Base-by-base conservation (phyloP, 2,888 invertebrate genomes). In the Diaperis boleti region DNA sequence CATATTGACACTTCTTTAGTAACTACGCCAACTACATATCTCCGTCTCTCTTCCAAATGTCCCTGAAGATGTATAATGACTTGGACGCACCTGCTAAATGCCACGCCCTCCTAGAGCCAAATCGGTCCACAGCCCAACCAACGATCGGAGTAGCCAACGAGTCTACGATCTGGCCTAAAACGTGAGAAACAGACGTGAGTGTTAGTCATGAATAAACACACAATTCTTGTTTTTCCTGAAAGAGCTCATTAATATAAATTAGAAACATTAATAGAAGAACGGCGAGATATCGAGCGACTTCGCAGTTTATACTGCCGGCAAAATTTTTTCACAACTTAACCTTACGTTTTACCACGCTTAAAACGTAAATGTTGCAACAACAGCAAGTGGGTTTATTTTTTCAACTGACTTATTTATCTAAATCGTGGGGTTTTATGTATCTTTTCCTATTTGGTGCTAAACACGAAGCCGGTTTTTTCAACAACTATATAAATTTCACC, bases 91-190 rank as follows among this genome's bases (percentile, higher is more conserved):
- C 95, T 74, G 89, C 81, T 66, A 94, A 84, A 84, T 96, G 95
- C 95, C 95, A 96, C 20, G 88, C 82, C 80, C 92, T 91, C 75
- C 92, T 87, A 66, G 89, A 89, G 37, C 92, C 89, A 84, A 89
- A 85, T 80, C 85, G 86, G 80, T 95, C 96, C 54, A 94, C 90
- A 69, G 94, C 86, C 63, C 91, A 83, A 0, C 96, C 96, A 49
- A 95, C 91, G 35, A 93, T 83, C 10, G 95, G 94, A 14, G 96
- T 96, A 11, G 91, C 88, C 57, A 96, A 44, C 13, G 91, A 95
- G 83, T 96, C 96, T 18, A 92, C 91, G 15, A 95, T 79, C 84
- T 92, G 90, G n/a, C 90, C 95, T 84, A 89, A 67, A 83, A 81
- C 56, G 13, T 14, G 33, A 3, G 18, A 54, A 41, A 47, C 47